Conservation (phyloP, 2,888 invertebrate species). For the Sphaerophoria taeniata region DNA sequence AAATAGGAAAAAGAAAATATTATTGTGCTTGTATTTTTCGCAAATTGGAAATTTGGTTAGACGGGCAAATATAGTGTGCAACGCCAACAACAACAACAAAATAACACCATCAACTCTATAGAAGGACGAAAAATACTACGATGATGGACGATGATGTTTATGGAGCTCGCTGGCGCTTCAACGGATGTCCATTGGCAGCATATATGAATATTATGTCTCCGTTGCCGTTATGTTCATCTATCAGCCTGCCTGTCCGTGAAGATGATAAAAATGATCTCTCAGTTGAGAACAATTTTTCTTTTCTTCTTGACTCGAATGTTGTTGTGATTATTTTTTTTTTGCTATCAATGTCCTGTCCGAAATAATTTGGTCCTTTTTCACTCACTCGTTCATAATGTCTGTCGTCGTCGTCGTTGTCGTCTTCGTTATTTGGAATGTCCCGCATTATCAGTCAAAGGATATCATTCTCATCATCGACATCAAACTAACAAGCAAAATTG, state of each 20-base stretch:
- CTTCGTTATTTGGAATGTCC: slow-evolving; percentile 55
- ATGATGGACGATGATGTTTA: slow-evolving; percentile 54
- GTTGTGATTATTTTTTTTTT: not conserved
- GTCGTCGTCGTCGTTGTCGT: no score
- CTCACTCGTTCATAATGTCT: slow-evolving; percentile 14
- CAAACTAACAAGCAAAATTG: slow-evolving; percentile 60
- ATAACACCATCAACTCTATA: slow-evolving; percentile 1
- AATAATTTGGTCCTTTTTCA: slow-evolving; percentile 49
- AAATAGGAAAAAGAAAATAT: slow-evolving; percentile 70
- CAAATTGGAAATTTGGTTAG: slow-evolving; percentile 74
- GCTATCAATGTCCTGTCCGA: slow-evolving; percentile 58
- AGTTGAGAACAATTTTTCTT: slow-evolving; percentile 41
- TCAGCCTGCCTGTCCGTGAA: slow-evolving; percentile 56
- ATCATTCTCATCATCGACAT: slow-evolving; percentile 54
- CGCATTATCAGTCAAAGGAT: slow-evolving; percentile 71
- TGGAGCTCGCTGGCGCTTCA: slow-evolving; percentile 32
- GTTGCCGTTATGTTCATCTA: slow-evolving; percentile 35
- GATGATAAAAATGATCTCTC: slow-evolving; percentile 66
- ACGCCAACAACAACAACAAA: slow-evolving; percentile 18
- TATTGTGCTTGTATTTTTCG: slow-evolving; percentile 73
- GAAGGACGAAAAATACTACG: slow-evolving; percentile 9
- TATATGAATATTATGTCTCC: slow-evolving; percentile 37
- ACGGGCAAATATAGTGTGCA: slow-evolving; percentile 61
- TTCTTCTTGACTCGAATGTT: not conserved
- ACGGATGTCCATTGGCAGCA: slow-evolving; percentile 61